Base-by-base conservation (phyloP, 2,797 vertebrate genomes). In the Lateolabrax maculatus region DNA sequence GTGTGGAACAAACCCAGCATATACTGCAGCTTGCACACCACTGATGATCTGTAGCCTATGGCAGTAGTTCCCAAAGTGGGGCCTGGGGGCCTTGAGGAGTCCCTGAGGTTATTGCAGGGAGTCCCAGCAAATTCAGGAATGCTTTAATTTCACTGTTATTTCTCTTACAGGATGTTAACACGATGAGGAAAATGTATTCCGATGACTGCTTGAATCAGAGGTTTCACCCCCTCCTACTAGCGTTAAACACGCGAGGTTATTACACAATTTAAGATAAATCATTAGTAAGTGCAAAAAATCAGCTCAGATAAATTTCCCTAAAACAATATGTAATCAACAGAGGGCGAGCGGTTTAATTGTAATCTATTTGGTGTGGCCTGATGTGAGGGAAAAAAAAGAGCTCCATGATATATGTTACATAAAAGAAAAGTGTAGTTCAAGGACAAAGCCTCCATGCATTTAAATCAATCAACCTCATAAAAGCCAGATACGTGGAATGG, bases 361-460 rank as follows among this genome's bases (percentile, higher is more conserved):
- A n/a, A 61, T 29, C n/a, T 5, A 46, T 46, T n/a, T 48, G 18
- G 10, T 23, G 10, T 39, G 41, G 7, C 29, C 77, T 70, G 21
- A 66, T 62, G 29, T 23, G 55, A 80, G 34, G 44, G 52, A 58
- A 46, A 71, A 55, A 58, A 46, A 71, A 57, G 9, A 60, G 31
- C 51, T 64, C 36, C 34, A 57, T 75, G 57, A 46, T 66, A 74
- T 36, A 27, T 81, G 76, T 89, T 89, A 83, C 70, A 84, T 87
- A 89, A 81, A 77, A 74, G 72, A 69, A 41, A 78, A 74, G 77
- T 77, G 72, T 75, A 71, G 81, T 91, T 89, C 90, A 93, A 94
- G 92, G 93, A 93, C 92, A 91, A 89, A 88, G 83, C 79, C 62
- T 82, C 58, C 57, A 77, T 46, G 75, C 77, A 89, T 88, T 83